Conservation (phyloP, 2,113 vertebrate species). For the Ammospiza nelsoni region DNA sequence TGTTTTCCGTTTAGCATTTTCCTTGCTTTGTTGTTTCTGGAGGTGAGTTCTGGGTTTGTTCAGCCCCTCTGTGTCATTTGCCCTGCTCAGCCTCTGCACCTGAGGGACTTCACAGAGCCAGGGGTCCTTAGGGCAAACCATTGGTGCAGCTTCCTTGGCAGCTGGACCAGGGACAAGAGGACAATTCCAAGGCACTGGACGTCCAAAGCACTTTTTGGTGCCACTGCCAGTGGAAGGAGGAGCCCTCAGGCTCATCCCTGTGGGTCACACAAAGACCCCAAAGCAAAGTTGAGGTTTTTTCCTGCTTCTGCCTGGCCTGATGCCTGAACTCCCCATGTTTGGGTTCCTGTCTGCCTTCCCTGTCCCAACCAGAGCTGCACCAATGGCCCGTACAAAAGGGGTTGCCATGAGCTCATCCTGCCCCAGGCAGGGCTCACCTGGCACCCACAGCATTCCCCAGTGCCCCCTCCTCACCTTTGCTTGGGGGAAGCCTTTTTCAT, state of each 20-base stretch:
- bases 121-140: background rate
- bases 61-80: background rate
- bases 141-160: slow-evolving; percentile 30
- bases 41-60: slow-evolving; percentile 32
- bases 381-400: slow-evolving; percentile 60
- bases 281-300: accelerated
- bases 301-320: background rate
- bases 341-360: background rate
- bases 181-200: background rate
- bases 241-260: background rate
- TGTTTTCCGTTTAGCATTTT: slow-evolving; percentile 45
- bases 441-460: background rate
- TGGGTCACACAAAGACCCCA: background rate
- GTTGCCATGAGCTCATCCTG: background rate
- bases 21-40: slow-evolving; percentile 62
- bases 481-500: background rate
- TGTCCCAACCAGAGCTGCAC: slow-evolving; percentile 4
- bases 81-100: background rate
- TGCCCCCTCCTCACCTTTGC: background rate
- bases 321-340: background rate
- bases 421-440: background rate
- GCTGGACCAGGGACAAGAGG: background rate
- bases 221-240: background rate
- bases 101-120: background rate
- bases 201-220: background rate